Evolutionary conservation across 2,113 vertebrate species (phyloP), one percentile per base, ranked within the genome.

Genomic region (Pseudopipra pipra): DNA sequence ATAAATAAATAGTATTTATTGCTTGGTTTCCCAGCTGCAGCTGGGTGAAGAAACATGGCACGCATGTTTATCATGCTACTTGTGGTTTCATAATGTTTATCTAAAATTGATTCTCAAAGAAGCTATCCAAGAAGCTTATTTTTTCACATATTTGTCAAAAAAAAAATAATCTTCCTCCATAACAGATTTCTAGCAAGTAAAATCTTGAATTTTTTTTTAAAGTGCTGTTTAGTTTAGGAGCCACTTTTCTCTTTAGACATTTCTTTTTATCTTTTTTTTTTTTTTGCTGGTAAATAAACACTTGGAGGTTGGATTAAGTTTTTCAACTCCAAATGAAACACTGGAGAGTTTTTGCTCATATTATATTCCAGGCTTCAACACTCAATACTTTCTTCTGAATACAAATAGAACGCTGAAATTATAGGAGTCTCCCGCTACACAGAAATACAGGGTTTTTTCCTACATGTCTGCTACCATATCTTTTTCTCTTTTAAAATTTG

Each of bases 1-100:
- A 98, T 98, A 98, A 98, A 98, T 98, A 98, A 98, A 97, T 97
- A 96, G 97, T 98, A 98, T 98, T 98, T 98, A 98, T 97, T 98
- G 97, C 96, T 97, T 76, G 52, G 79, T 96, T 97, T 96, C 66
- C 87, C 81, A 96, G 97, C 93, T 98, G 89, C 83, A 93, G 80
- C 92, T 96, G 91, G 88, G 79, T 95, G 88, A 97, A 96, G 95
- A 96, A 97, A 95, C 94, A 83, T 85, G 95, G 93, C 95, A 90
- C 81, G 71, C 88, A 91, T 97, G 97, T 97, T 98, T 95, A 97
- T 98, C 97, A 87, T 96, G 94, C 68, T 67, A 85, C 88, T 97
- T 89, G 93, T 96, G 94, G 95, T 96, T 98, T 95, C 89, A 96
- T 92, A 97, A 96, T 95, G 94, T 87, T 95, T 89, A 96, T 97